Evolutionary conservation across 2,888 invertebrate genomes (phyloP).

Genomic region (Leuctra nigra): DNA sequence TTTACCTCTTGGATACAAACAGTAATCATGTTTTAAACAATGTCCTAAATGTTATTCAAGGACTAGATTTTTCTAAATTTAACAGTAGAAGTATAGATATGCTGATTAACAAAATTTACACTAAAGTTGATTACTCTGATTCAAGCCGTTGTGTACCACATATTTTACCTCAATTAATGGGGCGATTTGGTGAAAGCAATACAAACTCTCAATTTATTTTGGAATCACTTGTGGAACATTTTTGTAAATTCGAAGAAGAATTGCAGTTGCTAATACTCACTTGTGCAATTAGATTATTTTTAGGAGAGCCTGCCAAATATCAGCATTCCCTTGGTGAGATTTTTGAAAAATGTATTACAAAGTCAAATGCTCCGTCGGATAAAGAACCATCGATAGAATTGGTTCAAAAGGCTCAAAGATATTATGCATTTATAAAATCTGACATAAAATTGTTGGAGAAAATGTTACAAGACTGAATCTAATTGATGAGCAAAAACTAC

Average conservation of each 20-base stretch:
- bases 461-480: too few species aligned
- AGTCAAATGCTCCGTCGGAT: neutral
- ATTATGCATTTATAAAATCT: constrained; percentile 18
- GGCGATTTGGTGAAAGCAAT: constrained; percentile 15
- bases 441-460: constrained; percentile 21
- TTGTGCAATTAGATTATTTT: constrained; percentile 25
- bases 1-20: constrained; percentile 14
- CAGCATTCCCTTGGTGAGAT: constrained; percentile 27
- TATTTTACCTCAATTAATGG: constrained; percentile 16
- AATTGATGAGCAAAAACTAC: too few species aligned
- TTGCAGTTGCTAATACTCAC: constrained; percentile 22
- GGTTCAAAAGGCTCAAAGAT: constrained; percentile 13
- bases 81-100: neutral
- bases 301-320: constrained; percentile 25
- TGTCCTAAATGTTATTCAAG: constrained; percentile 16
- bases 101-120: constrained; percentile 18
- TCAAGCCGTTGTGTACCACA: constrained; percentile 4
- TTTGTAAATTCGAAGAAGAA: constrained; percentile 21
- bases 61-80: constrained; percentile 13
- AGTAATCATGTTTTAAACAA: constrained; percentile 2
- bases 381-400: neutral
- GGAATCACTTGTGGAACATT: constrained; percentile 20
- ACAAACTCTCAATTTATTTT: constrained; percentile 11
- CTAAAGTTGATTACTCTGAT: constrained; percentile 10
- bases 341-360: constrained; percentile 24